Evolutionary conservation across 2,888 invertebrate species (phyloP).

Genomic region (Andrena fulva): DNA sequence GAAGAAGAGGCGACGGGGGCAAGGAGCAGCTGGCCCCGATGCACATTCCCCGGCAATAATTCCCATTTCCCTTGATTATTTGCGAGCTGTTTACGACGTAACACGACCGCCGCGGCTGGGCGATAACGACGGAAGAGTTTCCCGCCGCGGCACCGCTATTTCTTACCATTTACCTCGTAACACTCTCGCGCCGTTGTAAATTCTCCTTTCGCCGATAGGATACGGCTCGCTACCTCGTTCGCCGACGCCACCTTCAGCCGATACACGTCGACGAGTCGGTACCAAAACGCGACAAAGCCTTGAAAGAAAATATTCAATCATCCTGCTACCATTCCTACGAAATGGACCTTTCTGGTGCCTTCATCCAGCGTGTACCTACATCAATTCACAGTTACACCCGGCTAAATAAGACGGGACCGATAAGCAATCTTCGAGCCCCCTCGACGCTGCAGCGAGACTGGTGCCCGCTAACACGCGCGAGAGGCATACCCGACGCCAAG

Average conservation of each 20-base stretch:
- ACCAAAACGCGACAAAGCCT: not conserved
- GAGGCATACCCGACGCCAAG: not conserved
- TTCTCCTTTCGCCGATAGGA: slow-evolving; percentile 66
- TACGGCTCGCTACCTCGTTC: not conserved
- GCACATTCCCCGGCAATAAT: slow-evolving; percentile 64
- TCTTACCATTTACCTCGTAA: slow-evolving; percentile 67
- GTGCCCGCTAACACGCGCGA: not conserved
- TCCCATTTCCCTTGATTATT: slow-evolving; percentile 70
- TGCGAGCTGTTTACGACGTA: slow-evolving; percentile 71
- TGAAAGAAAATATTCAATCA: not conserved
- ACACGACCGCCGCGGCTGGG: slow-evolving; percentile 54
- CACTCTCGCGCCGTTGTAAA: slow-evolving; percentile 60
- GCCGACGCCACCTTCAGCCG: not conserved
- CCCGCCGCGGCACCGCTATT: slow-evolving; percentile 51
- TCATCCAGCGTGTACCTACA: too few species aligned
- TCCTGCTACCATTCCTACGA: too few species aligned
- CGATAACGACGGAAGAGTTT: slow-evolving; percentile 68
- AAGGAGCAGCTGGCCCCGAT: slow-evolving; percentile 51
- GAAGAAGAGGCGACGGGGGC: slow-evolving; percentile 22
- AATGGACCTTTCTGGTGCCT: too few species aligned
- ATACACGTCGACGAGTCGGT: not conserved
- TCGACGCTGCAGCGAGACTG: not conserved
- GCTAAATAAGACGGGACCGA: not conserved
- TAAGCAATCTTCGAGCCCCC: not conserved
- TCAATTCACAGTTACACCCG: too few species aligned